Evolutionary conservation across 2,797 vertebrate genomes (phyloP).

Genomic region (Neosilurus hyrtlii): DNA sequence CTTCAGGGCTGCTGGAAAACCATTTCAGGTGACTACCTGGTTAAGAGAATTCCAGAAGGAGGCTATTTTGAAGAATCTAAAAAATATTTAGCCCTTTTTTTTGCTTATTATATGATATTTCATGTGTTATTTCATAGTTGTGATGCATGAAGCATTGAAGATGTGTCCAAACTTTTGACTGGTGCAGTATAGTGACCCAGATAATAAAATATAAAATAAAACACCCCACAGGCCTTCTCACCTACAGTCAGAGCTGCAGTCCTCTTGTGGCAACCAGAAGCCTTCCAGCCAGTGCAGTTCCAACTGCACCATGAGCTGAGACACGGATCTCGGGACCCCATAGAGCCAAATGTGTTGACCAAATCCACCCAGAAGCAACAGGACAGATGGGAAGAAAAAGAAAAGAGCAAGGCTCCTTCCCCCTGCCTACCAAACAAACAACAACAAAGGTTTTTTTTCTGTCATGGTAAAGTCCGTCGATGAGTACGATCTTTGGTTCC

Average conservation of each 20-base stretch:
- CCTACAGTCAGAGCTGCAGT: conserved; percentile 73
- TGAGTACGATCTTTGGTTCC: neutral
- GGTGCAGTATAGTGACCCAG: neutral
- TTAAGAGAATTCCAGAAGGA: no score
- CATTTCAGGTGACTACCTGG: no score
- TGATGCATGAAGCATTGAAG: no score
- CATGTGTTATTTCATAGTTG: no score
- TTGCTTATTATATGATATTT: no score
- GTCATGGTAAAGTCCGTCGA: neutral
- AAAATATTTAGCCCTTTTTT: no score
- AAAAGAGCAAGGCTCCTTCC: conserved; percentile 54
- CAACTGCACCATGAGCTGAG: conserved; percentile 67
- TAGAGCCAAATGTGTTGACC: conserved; percentile 71
- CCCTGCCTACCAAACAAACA: conserved; percentile 54
- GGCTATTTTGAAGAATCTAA: no score
- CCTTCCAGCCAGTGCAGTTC: conserved; percentile 70
- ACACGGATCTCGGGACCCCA: conserved; percentile 66
- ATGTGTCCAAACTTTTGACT: no score
- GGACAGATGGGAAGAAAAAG: conserved; percentile 62
- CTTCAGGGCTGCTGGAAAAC: no score
- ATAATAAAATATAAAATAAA: neutral
- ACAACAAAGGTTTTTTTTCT: neutral
- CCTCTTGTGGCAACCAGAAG: conserved; percentile 57
- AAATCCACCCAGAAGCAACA: conserved; percentile 68
- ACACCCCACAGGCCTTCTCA: conserved; percentile 49